These are phyloP conservation scores for Nothocercus nigrocapillus DNA, from an alignment of 2,113 vertebrate genomes.

Conservation along the genomic window DNA sequence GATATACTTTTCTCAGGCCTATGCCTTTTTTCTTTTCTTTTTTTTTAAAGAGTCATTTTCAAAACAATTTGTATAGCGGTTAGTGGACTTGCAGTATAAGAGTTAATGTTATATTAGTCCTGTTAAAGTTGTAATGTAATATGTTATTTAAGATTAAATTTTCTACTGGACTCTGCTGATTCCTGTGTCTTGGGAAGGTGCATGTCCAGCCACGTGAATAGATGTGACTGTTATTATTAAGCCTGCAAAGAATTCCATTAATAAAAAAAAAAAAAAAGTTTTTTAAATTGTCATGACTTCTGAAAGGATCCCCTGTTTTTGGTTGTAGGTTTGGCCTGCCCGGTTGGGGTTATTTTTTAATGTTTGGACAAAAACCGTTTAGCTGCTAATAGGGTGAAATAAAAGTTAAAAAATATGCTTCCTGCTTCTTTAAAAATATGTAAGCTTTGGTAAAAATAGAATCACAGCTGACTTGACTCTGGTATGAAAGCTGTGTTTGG, in stretches of 20 bases:
- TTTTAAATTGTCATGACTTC: not conserved
- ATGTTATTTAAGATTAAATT: not conserved
- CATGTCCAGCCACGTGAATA: not conserved
- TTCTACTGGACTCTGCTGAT: not conserved
- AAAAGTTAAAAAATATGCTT: constrained; percentile 20
- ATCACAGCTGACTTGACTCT: constrained; percentile 18
- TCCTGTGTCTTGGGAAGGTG: not conserved
- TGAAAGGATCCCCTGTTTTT: not conserved
- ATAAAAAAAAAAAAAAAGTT: accelerated
- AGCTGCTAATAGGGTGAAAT: not conserved
- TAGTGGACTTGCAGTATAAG: not conserved
- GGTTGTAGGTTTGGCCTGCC: not conserved
- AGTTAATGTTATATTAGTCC: not conserved
- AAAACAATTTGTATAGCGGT: not conserved
- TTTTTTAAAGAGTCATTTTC: not conserved
- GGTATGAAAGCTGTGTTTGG: constrained; percentile 18
- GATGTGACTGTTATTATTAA: not conserved
- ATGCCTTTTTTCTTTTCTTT: not conserved
- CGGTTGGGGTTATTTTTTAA: not conserved
- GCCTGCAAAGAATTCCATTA: not conserved
- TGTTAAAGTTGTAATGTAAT: not conserved
- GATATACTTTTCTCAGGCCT: not conserved
- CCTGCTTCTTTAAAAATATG: constrained; percentile 13
- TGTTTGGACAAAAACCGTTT: not conserved
- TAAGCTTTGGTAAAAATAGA: constrained; percentile 40